These are phyloP conservation scores for Tetramorium alpestre DNA, from an alignment of 1,140 invertebrate genomes.

Conservation along the genomic window DNA sequence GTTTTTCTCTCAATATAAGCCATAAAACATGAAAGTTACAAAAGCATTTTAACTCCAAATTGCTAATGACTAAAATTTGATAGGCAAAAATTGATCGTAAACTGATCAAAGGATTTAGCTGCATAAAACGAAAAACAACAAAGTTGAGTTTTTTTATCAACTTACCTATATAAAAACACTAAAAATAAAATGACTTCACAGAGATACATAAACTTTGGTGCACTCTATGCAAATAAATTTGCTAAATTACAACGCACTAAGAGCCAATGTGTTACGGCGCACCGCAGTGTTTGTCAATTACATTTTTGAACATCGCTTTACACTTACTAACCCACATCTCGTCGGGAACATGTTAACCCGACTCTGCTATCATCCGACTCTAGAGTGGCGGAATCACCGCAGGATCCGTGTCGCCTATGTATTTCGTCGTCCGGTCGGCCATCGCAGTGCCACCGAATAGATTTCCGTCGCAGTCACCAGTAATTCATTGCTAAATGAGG, in stretches of 20 bases:
- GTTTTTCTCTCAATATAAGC: no score
- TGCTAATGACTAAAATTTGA: not conserved
- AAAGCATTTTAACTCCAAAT: not conserved
- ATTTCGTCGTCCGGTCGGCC: not conserved
- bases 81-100: not conserved
- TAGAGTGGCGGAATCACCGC: not conserved
- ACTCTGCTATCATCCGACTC: not conserved
- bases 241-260: not conserved
- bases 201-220: not conserved
- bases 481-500: constrained; percentile 44
- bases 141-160: not conserved
- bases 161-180: not conserved
- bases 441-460: constrained; percentile 54
- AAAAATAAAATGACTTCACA: not conserved
- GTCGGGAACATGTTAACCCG: not conserved
- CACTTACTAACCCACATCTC: not conserved
- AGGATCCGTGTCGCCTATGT: constrained; percentile 13
- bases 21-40: not conserved
- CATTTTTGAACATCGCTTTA: constrained; percentile 21
- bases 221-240: not conserved
- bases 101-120: not conserved
- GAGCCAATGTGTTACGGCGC: not conserved
- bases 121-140: not conserved
- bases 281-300: not conserved
- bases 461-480: constrained; percentile 59